A percentile compares a stretch with the other conserved stretches of the same genome.
Evolutionary conservation across 2,888 invertebrate genomes (phyloP).

Genomic region (Gortyna flavago): DNA sequence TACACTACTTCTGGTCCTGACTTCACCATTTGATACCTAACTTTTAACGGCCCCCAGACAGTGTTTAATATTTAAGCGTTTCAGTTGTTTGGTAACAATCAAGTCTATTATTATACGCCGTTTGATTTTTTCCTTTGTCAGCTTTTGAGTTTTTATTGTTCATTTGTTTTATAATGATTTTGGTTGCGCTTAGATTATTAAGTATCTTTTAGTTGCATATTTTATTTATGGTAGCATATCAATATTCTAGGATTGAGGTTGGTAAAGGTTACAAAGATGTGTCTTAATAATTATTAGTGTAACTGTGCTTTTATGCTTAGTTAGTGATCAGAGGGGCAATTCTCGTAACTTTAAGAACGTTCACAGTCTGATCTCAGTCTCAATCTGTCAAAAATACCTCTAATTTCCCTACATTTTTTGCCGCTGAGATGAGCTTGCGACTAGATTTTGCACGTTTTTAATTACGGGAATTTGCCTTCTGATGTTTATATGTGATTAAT

Average conservation of each 20-base stretch:
- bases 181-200: not conserved
- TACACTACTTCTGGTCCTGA: too few relatives aligned
- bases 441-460: not conserved
- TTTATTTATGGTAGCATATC: not conserved
- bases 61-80: not conserved
- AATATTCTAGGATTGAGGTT: not conserved
- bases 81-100: not conserved
- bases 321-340: not conserved
- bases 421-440: not conserved
- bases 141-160: not conserved
- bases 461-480: not conserved
- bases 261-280: not conserved
- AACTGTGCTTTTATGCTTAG: not conserved
- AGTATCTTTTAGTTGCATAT: not conserved
- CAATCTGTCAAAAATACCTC: not conserved
- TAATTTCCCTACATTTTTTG: not conserved
- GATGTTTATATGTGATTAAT: not conserved
- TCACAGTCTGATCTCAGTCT: too few relatives aligned
- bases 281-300: not conserved
- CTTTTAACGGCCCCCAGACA: not conserved
- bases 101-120: not conserved
- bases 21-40: not conserved
- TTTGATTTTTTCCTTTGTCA: not conserved
- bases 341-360: too few relatives aligned
- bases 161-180: not conserved